Base-by-base conservation (phyloP, 1,140 invertebrate genomes). In the Hyles vespertilio region DNA sequence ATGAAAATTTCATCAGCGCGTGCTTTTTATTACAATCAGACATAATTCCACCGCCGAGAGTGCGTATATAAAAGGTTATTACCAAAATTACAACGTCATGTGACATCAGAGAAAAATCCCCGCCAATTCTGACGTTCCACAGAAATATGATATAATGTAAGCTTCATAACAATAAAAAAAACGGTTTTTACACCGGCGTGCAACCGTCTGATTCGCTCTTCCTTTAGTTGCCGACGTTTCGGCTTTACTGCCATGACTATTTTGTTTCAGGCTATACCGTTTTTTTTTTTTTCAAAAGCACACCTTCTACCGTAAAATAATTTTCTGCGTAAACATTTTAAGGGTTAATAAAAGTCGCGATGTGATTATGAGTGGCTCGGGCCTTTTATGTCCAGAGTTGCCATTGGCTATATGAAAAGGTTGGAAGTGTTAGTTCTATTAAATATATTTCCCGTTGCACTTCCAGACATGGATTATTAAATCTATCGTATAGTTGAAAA, bases 241-340 rank as follows among this genome's bases (percentile, higher is more conserved):
- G 57, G 69, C 53, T 69, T 74, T 69, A 60, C 55, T 51, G 49
- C 65, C 67, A 69, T 66, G 72, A 67, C 63, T 65, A 71, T 74
- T 74, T 74, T 74, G 71, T 71, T 74, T 69, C 66, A 64, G 67
- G 56, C 61, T 66, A 68, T 58, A 60, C 61, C 36, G 45, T 51
- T 56, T 58, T 58, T 55, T 58, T 61, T 64, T 69, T 73, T 72
- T 67, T 67, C 61, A 61, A 74, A 67, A 63, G 22, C 22, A 69
- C 60, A 64, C 66, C 63, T 62, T 47, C 56, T 44, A 8, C n/a
- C 50, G 58, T 69, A 64, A 70, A 72, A 72, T 72, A 60, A 72
- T 74, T 74, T 74, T 64, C 49, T 6, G 33, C 56, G 56, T 63
- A 56, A 59, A 59, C 53, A 52, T 64, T 64, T 22, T 22, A 22